Evolutionary conservation across 2,113 vertebrate genomes (phyloP).

Genomic region (Pimephales promelas): DNA sequence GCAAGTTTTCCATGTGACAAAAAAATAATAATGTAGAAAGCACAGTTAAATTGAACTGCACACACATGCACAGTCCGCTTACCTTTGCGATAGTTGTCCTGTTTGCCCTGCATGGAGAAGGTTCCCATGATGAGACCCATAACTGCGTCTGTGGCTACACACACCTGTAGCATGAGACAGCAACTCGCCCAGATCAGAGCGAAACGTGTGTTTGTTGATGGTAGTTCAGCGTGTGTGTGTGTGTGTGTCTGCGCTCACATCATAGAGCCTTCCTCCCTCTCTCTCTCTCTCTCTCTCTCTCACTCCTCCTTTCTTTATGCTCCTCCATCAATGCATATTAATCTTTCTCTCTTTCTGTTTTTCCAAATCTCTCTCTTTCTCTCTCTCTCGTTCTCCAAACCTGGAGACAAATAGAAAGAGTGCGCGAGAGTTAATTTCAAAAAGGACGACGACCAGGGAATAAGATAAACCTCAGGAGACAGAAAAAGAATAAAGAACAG

Average conservation of each 20-base stretch:
- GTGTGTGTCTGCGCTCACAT: constrained; percentile 26
- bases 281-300: constrained; percentile 18
- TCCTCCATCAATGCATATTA: constrained; percentile 29
- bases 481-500: constrained; percentile 30
- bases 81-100: constrained; percentile 76
- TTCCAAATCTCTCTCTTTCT: constrained; percentile 23
- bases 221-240: constrained; percentile 8
- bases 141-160: constrained; percentile 65
- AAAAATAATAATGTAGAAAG: background rate
- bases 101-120: constrained; percentile 76
- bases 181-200: background rate
- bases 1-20: background rate
- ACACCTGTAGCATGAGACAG: constrained; percentile 50
- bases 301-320: constrained; percentile 17
- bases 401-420: constrained; percentile 37
- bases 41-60: too few relatives aligned
- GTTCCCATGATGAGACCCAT: constrained; percentile 80
- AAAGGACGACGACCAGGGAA: background rate
- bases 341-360: constrained; percentile 40
- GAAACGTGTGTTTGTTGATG: constrained; percentile 33
- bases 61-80: constrained; percentile 52
- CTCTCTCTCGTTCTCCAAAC: background rate
- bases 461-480: constrained; percentile 1
- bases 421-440: constrained; percentile 22
- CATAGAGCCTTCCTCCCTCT: constrained; percentile 12